Evolutionary conservation across 2,113 vertebrate genomes (phyloP), one percentile per base, ranked within the genome.

Genomic region (Apodemus speciosus): DNA sequence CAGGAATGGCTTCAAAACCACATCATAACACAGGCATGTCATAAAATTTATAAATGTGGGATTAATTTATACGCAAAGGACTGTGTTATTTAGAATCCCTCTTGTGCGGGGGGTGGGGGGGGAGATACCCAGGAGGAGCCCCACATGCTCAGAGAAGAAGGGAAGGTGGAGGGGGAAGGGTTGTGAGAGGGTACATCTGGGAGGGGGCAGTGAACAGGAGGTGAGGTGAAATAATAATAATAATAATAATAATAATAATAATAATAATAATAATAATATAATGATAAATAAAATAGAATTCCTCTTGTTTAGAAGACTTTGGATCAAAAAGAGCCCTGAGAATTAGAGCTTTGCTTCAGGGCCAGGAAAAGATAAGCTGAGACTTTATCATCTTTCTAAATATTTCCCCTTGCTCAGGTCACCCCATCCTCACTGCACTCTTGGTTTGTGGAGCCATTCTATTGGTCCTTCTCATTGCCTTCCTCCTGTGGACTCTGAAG

Each of bases 401-500:
- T 86, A 15, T 75, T 79, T 93, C 1, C 32, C 88, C 86, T 94
- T 94, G 0, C 11, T 38, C 84, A 97, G 96, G 94, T 66, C 94
- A 38, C 9, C 20, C 68, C 0, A 10, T 11, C 0, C 3, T 71
- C 51, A 14, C 58, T 46, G 80, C 18, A 0, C 1, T 93, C 20
- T 71, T 73, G 66, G 49, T 94, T 60, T 15, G 96, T 1, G 96
- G 88, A 0, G 7, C 80, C 68, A 21, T 97, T 32, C 58, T 96
- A 11, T 21, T 94, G 84, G 49, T 20, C 10, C 6, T 77, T 46
- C 53, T 97, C 64, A 25, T 79, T 0, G 3, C 14, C 3, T 1
- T 81, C 32, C 14, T 92, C 79, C 4, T 95, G 38, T 94, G 95
- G 92, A 51, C 20, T 75, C 89, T 43, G 91, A 96, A 66, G 46